Evolutionary conservation across 2,113 vertebrate genomes (phyloP), one percentile per base, ranked within the genome.

Genomic region (Tenrec ecaudatus): DNA sequence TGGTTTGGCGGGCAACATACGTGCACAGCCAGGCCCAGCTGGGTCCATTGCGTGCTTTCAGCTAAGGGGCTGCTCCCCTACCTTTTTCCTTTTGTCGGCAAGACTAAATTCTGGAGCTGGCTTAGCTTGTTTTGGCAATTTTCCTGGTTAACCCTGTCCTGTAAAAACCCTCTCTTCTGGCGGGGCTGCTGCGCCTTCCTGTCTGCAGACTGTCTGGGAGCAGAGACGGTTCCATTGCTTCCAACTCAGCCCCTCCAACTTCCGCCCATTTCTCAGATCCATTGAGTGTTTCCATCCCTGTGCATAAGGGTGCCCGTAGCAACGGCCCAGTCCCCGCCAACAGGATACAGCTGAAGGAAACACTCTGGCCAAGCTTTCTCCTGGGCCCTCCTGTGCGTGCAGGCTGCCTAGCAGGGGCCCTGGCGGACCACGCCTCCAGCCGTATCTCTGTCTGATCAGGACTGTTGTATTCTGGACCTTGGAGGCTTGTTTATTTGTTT

Each of bases 311-410:
- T 94, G 97, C 97, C 96, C 90, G 20, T 86, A 82, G 83, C 87
- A 71, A 0, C 87, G 92, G 87, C 91, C 92, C 58, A 38, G 17
- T 88, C 85, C 95, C 96, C 92, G 94, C 97, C 97, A 96, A 97
- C 97, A 98, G 98, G 98, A 98, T 97, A 36, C 94, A 86, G 79
- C 94, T 90, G 92, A 97, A 96, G 97, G 98, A 97, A 98, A 87
- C 33, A 64, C 58, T 68, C 89, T 96, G 91, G 83, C 69, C 91
- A 94, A 31, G 76, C 87, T 94, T 97, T 98, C 96, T 66, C 62
- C 93, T 82, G 96, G 95, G 96, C 94, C 90, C 93, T 94, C 38
- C 25, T 69, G 40, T 92, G 22, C 11, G 4, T 29, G 33, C 8
- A 47, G 22, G 25, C 64, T 9, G 64, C 22, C 64, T 10, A 27